Conservation (phyloP, 2,888 invertebrate species). For the Idaea biselata region DNA sequence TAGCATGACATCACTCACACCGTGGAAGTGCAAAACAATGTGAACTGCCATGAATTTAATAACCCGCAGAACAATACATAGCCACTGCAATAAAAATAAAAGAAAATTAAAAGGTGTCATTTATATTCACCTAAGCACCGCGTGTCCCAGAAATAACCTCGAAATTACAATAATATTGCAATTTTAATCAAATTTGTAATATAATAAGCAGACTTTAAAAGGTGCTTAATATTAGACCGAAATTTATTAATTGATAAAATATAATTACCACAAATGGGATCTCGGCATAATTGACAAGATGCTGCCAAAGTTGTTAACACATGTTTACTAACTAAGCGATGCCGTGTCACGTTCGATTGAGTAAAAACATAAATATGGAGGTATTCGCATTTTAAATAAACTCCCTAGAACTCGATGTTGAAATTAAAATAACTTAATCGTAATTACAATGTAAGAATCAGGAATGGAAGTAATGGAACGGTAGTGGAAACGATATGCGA, state of each 20-base stretch:
- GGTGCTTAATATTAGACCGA: too few relatives aligned
- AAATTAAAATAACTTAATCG: conserved; percentile 49
- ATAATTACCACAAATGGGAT: too few relatives aligned
- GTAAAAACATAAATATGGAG: too few relatives aligned
- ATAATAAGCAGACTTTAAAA: neutral
- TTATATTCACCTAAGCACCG: conserved; percentile 26
- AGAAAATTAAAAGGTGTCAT: conserved; percentile 45
- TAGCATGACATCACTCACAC: conserved; percentile 58
- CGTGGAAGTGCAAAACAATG: conserved; percentile 52
- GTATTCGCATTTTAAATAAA: conserved; percentile 12
- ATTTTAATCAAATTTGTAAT: conserved; percentile 11
- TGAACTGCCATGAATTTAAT: conserved; percentile 51
- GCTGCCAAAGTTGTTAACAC: conserved; percentile 54
- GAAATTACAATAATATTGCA: conserved; percentile 12
- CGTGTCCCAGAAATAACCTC: conserved; percentile 11
- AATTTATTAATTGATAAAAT: too few relatives aligned
- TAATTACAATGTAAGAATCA: conserved; percentile 59
- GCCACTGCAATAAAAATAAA: conserved; percentile 44
- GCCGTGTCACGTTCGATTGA: conserved; percentile 49
- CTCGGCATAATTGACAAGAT: conserved; percentile 47
- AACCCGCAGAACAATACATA: conserved; percentile 51
- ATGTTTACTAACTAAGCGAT: conserved; percentile 53
- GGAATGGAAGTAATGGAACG: conserved; percentile 62
- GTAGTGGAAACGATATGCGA: conserved; percentile 59
- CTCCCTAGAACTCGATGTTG: too few relatives aligned